Base-by-base conservation (phyloP, 1,140 invertebrate species). In the Drosophila repleta region DNA sequence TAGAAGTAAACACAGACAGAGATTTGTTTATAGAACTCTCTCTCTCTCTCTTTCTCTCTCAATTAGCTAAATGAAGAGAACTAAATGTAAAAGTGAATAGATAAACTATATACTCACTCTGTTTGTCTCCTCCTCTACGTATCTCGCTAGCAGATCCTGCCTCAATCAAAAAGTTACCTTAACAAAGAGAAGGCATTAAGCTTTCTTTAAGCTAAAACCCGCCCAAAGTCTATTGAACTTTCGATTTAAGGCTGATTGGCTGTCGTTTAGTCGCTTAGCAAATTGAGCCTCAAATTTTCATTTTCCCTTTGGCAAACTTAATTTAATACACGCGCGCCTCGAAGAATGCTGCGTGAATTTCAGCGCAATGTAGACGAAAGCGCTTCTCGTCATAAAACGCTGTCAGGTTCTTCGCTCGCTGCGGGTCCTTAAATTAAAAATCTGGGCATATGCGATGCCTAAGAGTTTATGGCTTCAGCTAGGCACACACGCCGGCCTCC, bases 401-500 rank as follows among this genome's bases (percentile, higher is more conserved):
- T 32, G 55, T 48, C 29, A 39, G 26, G 26, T 57, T 32, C 26
- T 57, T 32, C 26, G 26, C 53, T 37, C 52, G 35, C 41, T 62
- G 39, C 15, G 15, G 39, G 39, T 39, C 41, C 76, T 35, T 71
- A 74, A 87, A 67, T 88, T 76, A 48, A 70, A 79, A 82, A 76
- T 73, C 67, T 70, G 56, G 71, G 67, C 82, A 82, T 87, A 82
- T 75, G 72, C 67, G 53, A 35, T 62, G 61, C 55, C 67, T 51
- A 13, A 49, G 32, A 29, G 62, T 83, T 87, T 88, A 82, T 72
- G 75, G 82, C 73, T 88, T 88, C 76, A 74, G 62, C 66, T 65
- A 41, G 6, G 69, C 70, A 15, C 46, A 26, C 35, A 56, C 68
- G 29, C 26, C 26, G 61, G 65, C 79, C 52, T 45, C 82, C 82